These are phyloP conservation scores for Corydoras maculifer DNA, from an alignment of 2,113 vertebrate species.

Conservation along the genomic window DNA sequence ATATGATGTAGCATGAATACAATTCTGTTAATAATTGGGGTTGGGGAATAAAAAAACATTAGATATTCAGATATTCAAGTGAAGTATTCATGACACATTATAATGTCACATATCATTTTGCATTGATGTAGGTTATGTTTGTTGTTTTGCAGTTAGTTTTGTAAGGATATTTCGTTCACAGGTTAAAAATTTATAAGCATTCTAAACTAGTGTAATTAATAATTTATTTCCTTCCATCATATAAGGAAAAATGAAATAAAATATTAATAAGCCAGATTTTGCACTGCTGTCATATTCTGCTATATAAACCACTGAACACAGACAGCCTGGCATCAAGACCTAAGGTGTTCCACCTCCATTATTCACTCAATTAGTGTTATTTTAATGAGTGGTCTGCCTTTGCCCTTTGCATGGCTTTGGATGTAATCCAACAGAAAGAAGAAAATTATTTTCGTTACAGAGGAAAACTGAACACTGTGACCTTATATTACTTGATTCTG, in stretches of 20 bases:
- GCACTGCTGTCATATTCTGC: not conserved
- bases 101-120: too few species aligned
- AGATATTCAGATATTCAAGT: too few species aligned
- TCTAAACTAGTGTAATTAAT: slow-evolving; percentile 29
- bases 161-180: too few species aligned
- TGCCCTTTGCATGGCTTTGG: not conserved
- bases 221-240: slow-evolving; percentile 38
- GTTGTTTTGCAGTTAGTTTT: too few species aligned
- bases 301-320: slow-evolving; percentile 18
- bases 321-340: slow-evolving; percentile 1
- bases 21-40: too few species aligned
- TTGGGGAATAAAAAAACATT: too few species aligned
- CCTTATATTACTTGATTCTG: not conserved
- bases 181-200: too few species aligned
- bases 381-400: slow-evolving; percentile 19
- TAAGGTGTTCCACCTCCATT: not conserved
- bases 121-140: too few species aligned
- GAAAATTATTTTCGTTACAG: slow-evolving; percentile 20
- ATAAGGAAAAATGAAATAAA: too few species aligned
- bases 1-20: too few species aligned
- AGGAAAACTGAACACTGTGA: slow-evolving; percentile 18
- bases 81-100: too few species aligned
- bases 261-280: too few species aligned
- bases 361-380: slow-evolving; percentile 19
- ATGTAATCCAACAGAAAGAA: slow-evolving; percentile 10